Conservation (phyloP, 2,113 vertebrate species). For the Hyaena hyaena region DNA sequence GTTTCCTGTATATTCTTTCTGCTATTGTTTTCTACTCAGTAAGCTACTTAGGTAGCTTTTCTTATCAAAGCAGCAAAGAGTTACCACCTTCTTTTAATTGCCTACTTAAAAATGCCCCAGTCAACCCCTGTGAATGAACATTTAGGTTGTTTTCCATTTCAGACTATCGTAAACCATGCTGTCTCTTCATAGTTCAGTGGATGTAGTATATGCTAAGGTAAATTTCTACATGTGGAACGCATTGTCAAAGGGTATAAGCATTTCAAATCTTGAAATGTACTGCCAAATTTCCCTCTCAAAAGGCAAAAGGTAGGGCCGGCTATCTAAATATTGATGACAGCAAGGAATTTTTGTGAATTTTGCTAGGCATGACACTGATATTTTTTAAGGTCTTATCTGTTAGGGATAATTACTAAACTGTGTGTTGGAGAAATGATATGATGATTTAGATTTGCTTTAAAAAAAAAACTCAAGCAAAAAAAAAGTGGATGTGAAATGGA, state of each 20-base stretch:
- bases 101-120: background rate
- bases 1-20: background rate
- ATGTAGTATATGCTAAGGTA: background rate
- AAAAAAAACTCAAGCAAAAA: background rate
- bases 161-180: background rate
- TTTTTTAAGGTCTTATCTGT: background rate
- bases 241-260: background rate
- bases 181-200: slow-evolving; percentile 10
- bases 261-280: background rate
- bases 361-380: background rate
- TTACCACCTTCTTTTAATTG: background rate
- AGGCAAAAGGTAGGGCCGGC: background rate
- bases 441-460: background rate
- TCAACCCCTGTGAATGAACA: background rate
- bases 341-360: background rate
- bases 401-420: background rate
- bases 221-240: background rate
- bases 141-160: background rate
- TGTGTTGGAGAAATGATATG: slow-evolving; percentile 12
- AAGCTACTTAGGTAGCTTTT: background rate
- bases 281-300: background rate
- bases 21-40: background rate
- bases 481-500: background rate
- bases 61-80: slow-evolving; percentile 5
- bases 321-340: background rate